Conservation (phyloP, 2,888 invertebrate genomes). For the Patella ulyssiponensis region DNA sequence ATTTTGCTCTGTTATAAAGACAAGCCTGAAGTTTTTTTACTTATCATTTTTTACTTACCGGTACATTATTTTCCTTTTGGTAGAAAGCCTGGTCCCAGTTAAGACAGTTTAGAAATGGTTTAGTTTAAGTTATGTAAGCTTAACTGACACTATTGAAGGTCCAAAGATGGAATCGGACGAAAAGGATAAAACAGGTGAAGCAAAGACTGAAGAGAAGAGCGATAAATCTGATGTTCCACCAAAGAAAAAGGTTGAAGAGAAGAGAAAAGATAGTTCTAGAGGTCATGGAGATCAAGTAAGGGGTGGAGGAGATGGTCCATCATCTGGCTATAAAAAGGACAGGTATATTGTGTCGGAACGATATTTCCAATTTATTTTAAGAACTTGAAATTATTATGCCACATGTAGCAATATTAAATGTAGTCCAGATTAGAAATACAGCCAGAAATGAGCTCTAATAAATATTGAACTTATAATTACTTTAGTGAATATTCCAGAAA, state of each 20-base stretch:
- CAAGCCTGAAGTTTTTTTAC: too few species aligned
- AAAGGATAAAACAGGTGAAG: neutral
- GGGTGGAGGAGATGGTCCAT: conserved; percentile 18
- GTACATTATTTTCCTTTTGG: too few species aligned
- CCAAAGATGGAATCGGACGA: neutral
- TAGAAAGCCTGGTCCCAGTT: too few species aligned
- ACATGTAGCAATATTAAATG: conserved; percentile 3
- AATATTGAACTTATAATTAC: too few species aligned
- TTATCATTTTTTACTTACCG: too few species aligned
- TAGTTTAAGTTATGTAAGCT: too few species aligned
- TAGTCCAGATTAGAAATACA: conserved; percentile 11
- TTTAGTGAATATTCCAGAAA: too few species aligned
- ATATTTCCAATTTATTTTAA: too few species aligned
- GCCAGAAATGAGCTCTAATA: neutral
- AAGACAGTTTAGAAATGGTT: too few species aligned
- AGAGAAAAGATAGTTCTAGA: neutral
- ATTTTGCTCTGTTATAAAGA: too few species aligned
- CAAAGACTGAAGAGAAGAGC: too few species aligned
- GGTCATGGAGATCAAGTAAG: conserved; percentile 10
- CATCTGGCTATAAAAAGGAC: conserved; percentile 5
- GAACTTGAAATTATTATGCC: too few species aligned
- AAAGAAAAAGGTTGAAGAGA: conserved; percentile 2
- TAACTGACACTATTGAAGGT: neutral
- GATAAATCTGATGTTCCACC: neutral
- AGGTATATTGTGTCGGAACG: neutral